Percentiles rank a stretch among this genome's conserved stretches.
These are phyloP conservation scores for Paguma larvata DNA, from an alignment of 2,797 vertebrate species.

Conservation along the genomic window DNA sequence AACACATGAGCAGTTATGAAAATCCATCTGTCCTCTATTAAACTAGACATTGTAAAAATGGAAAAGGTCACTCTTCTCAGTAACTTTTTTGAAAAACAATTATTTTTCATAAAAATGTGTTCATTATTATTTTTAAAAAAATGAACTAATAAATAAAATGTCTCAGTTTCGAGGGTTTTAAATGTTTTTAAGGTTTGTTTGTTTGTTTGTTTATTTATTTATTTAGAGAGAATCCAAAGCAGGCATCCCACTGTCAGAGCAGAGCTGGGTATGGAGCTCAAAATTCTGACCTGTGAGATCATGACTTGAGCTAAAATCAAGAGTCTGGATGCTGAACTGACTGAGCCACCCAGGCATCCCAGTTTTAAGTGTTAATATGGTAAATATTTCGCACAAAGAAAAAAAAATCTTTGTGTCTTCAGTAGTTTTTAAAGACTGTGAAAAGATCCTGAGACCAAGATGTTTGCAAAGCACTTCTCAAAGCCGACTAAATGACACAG, in stretches of 20 bases:
- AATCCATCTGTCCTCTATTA: neutral
- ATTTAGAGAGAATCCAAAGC: too few relatives aligned
- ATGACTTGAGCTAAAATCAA: too few relatives aligned
- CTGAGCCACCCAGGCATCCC: too few relatives aligned
- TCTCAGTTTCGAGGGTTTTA: neutral
- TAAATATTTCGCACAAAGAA: conserved; percentile 22
- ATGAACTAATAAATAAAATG: neutral
- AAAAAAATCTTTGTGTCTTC: neutral
- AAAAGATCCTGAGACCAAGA: neutral
- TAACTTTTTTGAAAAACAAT: neutral
- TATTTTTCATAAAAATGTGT: neutral
- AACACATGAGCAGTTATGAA: neutral
- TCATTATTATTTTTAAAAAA: neutral
- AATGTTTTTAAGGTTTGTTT: neutral
- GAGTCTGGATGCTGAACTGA: too few relatives aligned
- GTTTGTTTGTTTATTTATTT: too few relatives aligned
- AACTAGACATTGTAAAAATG: neutral
- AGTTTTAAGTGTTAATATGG: neutral
- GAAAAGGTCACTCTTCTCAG: neutral
- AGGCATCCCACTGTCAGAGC: too few relatives aligned
- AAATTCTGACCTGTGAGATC: too few relatives aligned
- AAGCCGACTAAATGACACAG: neutral
- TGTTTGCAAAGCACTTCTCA: conserved; percentile 39
- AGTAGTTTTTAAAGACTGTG: neutral
- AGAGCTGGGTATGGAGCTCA: too few relatives aligned